Evolutionary conservation across 2,797 vertebrate genomes (phyloP).

Genomic region (Hyperoplus immaculatus): DNA sequence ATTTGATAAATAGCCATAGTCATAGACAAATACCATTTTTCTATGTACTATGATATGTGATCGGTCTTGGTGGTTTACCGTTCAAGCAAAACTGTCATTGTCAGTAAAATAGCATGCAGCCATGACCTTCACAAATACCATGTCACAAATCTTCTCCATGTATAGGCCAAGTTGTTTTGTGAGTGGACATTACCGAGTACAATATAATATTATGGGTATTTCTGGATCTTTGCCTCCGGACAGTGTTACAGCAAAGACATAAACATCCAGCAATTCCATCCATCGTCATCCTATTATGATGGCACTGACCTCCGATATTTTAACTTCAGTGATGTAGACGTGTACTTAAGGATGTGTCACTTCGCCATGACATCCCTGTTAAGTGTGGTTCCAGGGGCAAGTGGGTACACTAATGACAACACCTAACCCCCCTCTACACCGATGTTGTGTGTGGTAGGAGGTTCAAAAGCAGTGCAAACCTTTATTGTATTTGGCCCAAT

Average conservation of each 20-base stretch:
- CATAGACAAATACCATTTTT: slow-evolving; percentile 8
- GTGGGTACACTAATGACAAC: neutral
- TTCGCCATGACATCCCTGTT: neutral
- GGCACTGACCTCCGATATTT: neutral
- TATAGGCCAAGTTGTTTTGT: slow-evolving; percentile 24
- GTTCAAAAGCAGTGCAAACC: neutral
- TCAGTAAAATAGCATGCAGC: slow-evolving; percentile 40
- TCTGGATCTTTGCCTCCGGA: slow-evolving; percentile 9
- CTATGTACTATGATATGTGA: slow-evolving; percentile 1
- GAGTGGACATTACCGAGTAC: slow-evolving; percentile 13
- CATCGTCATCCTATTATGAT: too few species aligned
- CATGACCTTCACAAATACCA: slow-evolving; percentile 55
- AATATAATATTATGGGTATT: slow-evolving; percentile 13
- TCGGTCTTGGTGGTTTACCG: slow-evolving; percentile 22
- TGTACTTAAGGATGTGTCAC: neutral
- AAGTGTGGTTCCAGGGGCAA: neutral
- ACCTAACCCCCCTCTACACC: neutral
- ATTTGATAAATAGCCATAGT: slow-evolving; percentile 19
- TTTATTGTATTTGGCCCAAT: neutral
- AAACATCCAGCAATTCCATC: neutral
- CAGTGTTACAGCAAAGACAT: slow-evolving; percentile 9
- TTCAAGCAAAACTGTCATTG: slow-evolving; percentile 44
- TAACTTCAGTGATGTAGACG: neutral
- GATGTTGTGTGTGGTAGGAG: neutral
- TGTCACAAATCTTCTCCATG: slow-evolving; percentile 2